A percentile compares a stretch with the other conserved stretches of the same genome.
Conservation (phyloP, 2,797 vertebrate species). For the Pseudotriccus pelzelni region DNA sequence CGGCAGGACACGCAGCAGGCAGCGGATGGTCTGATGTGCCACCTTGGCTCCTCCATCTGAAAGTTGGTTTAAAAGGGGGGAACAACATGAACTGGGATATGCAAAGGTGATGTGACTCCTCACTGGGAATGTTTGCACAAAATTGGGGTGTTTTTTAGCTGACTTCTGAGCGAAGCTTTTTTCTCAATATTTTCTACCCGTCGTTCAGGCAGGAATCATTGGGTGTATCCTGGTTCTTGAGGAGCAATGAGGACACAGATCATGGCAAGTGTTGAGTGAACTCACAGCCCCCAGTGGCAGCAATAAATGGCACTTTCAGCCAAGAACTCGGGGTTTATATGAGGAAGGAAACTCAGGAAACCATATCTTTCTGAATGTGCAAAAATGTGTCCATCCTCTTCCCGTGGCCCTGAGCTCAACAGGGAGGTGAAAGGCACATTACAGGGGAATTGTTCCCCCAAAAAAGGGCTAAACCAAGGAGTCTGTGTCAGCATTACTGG, state of each 20-base stretch:
- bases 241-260: not conserved
- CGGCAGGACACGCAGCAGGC: not conserved
- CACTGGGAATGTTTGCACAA: not conserved
- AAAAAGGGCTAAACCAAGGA: not conserved
- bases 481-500: not conserved
- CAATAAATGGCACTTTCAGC: not conserved
- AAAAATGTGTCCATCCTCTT: not conserved
- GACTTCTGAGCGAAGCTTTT: not conserved
- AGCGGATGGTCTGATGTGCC: rapidly evolving
- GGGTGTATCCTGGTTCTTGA: not conserved
- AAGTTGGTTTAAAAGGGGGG: not conserved
- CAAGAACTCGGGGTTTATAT: rapidly evolving
- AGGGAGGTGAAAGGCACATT: not conserved
- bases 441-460: not conserved
- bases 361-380: rapidly evolving
- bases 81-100: rapidly evolving
- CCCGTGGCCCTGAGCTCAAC: rapidly evolving
- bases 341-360: not conserved
- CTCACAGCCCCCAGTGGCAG: not conserved
- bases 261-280: rapidly evolving
- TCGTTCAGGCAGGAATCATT: not conserved
- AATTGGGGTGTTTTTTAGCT: rapidly evolving
- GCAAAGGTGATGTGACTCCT: not conserved
- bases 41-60: not conserved
- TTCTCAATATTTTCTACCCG: rapidly evolving